Percentiles rank a stretch among this genome's conserved stretches.
Conservation (phyloP, 2,797 vertebrate genomes). For the Acanthornis magna region DNA sequence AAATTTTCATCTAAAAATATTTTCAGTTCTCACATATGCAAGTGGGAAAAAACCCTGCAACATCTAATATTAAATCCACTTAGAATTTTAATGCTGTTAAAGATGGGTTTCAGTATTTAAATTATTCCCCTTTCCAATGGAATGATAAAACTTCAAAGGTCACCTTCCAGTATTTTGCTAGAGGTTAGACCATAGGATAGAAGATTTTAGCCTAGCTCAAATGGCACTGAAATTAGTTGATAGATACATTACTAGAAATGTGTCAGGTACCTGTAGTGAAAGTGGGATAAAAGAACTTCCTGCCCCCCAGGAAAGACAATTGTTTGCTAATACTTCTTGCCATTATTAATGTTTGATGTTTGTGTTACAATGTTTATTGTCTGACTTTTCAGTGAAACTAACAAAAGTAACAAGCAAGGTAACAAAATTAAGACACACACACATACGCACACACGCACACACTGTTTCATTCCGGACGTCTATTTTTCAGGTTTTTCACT, state of each 20-base stretch:
- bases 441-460: fast-evolving
- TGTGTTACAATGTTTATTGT: background rate
- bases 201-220: background rate
- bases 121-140: background rate
- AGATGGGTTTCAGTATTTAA: background rate
- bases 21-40: background rate
- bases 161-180: background rate
- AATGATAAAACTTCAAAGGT: background rate
- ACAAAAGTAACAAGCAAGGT: background rate
- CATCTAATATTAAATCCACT: background rate
- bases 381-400: background rate
- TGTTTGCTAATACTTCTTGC: background rate
- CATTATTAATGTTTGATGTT: background rate
- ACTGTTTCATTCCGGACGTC: background rate
- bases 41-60: background rate
- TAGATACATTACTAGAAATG: background rate
- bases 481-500: background rate
- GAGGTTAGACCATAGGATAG: background rate
- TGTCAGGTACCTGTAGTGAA: background rate
- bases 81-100: background rate
- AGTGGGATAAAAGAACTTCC: background rate
- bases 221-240: background rate
- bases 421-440: background rate
- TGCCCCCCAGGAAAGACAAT: background rate
- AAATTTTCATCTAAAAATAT: background rate